A percentile compares a stretch with the other conserved stretches of the same genome.
These are phyloP conservation scores for Lutjanus argentimaculatus DNA, from an alignment of 2,797 vertebrate species.

Conservation along the genomic window DNA sequence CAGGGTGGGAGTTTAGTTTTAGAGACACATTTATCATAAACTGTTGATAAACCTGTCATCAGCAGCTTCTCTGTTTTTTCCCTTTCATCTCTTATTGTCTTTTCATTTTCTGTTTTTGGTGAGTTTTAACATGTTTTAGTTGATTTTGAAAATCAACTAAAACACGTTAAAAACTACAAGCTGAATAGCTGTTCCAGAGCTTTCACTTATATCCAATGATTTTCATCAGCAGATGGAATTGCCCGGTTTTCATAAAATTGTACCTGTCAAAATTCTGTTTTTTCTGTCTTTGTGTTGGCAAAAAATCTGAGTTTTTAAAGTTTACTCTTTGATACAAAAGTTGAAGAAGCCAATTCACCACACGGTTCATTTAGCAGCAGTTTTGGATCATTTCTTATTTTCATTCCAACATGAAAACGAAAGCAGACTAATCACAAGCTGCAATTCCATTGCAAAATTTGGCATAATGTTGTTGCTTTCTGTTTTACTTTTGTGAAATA, in stretches of 20 bases:
- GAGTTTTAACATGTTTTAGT: not conserved
- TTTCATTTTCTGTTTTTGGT: not conserved
- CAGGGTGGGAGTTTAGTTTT: conserved; percentile 26
- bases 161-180: no score
- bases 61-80: not conserved
- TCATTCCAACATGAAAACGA: not conserved
- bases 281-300: not conserved
- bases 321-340: no score
- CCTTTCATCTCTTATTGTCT: not conserved
- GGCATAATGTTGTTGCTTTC: not conserved
- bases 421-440: not conserved
- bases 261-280: no score
- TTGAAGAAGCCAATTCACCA: not conserved
- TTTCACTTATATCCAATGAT: no score
- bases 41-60: not conserved
- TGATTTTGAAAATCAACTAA: no score
- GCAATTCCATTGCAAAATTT: not conserved
- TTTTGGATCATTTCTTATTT: not conserved
- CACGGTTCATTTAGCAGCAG: no score
- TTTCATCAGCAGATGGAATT: no score
- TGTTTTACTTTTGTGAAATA: not conserved
- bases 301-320: no score
- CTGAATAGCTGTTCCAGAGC: no score
- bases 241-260: no score
- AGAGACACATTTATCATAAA: conserved; percentile 15